Conservation (phyloP, 2,888 invertebrate genomes). For the Deroplatys truncata region DNA sequence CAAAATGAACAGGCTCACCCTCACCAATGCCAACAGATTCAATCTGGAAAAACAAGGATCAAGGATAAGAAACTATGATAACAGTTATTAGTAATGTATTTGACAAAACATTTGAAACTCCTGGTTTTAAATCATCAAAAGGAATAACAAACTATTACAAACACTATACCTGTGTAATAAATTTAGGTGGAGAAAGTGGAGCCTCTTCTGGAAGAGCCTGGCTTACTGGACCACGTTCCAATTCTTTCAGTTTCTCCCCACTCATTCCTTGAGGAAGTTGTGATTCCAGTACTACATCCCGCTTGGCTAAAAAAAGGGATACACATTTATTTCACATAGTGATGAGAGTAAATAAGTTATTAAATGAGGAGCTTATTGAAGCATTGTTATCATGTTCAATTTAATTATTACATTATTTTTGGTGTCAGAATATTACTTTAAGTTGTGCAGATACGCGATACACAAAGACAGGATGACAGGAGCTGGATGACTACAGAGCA, state of each 20-base stretch:
- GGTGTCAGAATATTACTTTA: too few species aligned
- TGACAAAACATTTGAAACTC: neutral
- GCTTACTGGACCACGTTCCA: constrained; percentile 76
- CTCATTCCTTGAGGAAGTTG: constrained; percentile 91
- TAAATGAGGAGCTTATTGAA: too few species aligned
- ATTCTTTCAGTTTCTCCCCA: constrained; percentile 83
- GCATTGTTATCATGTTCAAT: too few species aligned
- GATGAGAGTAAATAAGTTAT: neutral
- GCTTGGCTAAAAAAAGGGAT: constrained; percentile 44
- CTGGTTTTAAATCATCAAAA: too few species aligned
- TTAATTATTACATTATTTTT: too few species aligned
- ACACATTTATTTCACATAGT: neutral
- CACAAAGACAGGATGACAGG: too few species aligned
- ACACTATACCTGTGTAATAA: constrained; percentile 60
- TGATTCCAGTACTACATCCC: constrained; percentile 77
- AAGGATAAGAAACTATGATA: neutral
- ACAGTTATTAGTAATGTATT: neutral
- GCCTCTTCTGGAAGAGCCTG: constrained; percentile 68
- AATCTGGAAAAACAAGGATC: constrained; percentile 50
- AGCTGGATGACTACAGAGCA: too few species aligned
- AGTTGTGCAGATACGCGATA: too few species aligned
- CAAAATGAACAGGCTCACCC: constrained; percentile 89
- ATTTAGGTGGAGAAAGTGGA: constrained; percentile 74
- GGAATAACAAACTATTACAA: neutral
- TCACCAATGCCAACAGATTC: constrained; percentile 82